Conservation (phyloP, 2,888 invertebrate species). For the Abscondita cerata region DNA sequence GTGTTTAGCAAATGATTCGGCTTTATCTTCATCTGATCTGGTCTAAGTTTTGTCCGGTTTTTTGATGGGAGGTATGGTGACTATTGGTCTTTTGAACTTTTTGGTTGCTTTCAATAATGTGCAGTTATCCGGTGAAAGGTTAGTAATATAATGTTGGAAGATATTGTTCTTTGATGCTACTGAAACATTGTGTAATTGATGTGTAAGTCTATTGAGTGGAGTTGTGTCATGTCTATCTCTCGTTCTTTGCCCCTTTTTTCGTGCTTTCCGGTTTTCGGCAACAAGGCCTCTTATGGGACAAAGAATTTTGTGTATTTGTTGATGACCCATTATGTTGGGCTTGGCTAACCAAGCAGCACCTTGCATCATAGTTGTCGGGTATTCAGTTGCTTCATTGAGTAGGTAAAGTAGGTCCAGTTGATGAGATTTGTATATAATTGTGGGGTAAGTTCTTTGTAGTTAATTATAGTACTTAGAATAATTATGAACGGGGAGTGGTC, state of each 20-base stretch:
- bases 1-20: not conserved
- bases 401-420: no score
- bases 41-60: no score
- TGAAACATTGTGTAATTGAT: not conserved
- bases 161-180: not conserved
- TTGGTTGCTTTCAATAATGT: not conserved
- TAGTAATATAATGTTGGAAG: not conserved
- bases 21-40: not conserved
- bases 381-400: no score
- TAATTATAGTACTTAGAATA: not conserved
- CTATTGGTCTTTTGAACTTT: no score
- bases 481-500: not conserved
- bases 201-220: not conserved
- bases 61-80: no score
- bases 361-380: no score
- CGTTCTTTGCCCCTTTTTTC: no score
- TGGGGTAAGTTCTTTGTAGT: not conserved
- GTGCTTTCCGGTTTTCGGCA: no score
- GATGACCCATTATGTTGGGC: not conserved
- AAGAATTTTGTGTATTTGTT: not conserved
- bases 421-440: no score
- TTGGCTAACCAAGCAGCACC: not conserved
- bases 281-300: no score
- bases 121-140: not conserved
- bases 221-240: not conserved